A percentile compares a stretch with the other conserved stretches of the same genome.
phyloP scores from a whole-genome alignment of 2,797 vertebrate genomes.

The Cossypha caffra region DNA sequence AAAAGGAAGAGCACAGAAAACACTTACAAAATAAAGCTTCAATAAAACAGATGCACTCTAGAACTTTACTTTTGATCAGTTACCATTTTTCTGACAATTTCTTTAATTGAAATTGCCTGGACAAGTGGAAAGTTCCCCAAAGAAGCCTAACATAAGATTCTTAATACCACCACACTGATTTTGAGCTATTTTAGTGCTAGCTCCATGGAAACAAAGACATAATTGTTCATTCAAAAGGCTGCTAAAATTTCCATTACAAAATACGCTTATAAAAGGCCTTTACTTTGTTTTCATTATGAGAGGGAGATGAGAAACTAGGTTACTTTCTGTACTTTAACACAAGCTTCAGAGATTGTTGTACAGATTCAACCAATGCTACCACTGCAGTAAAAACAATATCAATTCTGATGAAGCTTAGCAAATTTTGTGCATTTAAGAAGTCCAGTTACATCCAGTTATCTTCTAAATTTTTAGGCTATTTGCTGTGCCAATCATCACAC shows the following conservation, averaged over 20 bases:
- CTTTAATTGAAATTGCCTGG: background rate
- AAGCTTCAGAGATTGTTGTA: background rate
- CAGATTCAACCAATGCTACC: background rate
- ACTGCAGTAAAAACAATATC: background rate
- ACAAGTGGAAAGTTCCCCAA: background rate
- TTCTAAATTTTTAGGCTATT: background rate
- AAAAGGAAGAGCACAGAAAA: background rate
- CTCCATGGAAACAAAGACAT: constrained; percentile 66
- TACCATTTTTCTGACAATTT: background rate
- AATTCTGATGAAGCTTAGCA: background rate
- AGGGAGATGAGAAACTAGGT: background rate
- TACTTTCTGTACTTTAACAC: background rate
- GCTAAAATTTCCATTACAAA: constrained; percentile 64
- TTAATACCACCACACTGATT: background rate
- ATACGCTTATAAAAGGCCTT: constrained; percentile 1
- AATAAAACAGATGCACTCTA: background rate
- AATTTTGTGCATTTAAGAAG: background rate
- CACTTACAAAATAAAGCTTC: background rate
- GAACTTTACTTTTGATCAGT: background rate
- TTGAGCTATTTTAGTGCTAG: constrained; percentile 10
- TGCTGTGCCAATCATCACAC: background rate
- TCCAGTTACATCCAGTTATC: background rate
- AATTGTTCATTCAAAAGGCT: constrained; percentile 42
- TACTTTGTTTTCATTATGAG: constrained; percentile 25
- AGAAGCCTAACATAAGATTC: background rate